Base-by-base conservation (phyloP, 2,888 invertebrate genomes). In the Ennomos quercinarius region DNA sequence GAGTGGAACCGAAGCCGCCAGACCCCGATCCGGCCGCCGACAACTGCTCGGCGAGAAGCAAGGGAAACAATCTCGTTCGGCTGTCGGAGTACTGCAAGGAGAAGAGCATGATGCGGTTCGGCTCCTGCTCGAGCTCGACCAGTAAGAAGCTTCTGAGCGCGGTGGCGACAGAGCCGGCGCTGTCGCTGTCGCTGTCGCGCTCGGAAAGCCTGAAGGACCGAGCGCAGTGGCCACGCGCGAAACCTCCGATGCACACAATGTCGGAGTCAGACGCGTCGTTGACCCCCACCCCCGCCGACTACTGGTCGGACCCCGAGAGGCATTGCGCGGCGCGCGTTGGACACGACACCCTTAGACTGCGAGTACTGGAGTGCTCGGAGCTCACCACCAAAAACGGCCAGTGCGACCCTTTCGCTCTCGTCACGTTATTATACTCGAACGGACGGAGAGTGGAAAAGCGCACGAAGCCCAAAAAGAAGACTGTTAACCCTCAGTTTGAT, bases 401-500 rank as follows among this genome's bases (percentile, higher is more conserved):
- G 75, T 98, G 98, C 93, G 98, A 98, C 91, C 98, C 98, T 10
- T 98, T 96, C 88, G 97, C 97, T 68, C 94, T 96, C 71, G 95
- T 97, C 77, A 95, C 96, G 50, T 95, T 97, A 58, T 93, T 95
- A 62, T 96, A 96, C 87, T 95, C 96, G 63, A 97, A 97, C 87
- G 96, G 96, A 63, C 95, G 96, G 82, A 94, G 95, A 87, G 95
- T 96, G 73, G 94, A 95, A 70, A 95, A 96, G 84, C 94, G 96
- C 80, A 98, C 98, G 38, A 97, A 97, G 87, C 95, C 96, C 64
- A 95, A 95, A 84, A 98, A 97, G 93, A 98, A 98, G 94, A 98
- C 98, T 52, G 96, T 96, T 67, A 96, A 96, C 82, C 98, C 98
- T 10, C 95, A 96, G 80, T 98, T 97, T 86, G 97, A 98, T 79